Evolutionary conservation across 1,140 invertebrate species (phyloP).

Genomic region (Cotesia chilonis): DNA sequence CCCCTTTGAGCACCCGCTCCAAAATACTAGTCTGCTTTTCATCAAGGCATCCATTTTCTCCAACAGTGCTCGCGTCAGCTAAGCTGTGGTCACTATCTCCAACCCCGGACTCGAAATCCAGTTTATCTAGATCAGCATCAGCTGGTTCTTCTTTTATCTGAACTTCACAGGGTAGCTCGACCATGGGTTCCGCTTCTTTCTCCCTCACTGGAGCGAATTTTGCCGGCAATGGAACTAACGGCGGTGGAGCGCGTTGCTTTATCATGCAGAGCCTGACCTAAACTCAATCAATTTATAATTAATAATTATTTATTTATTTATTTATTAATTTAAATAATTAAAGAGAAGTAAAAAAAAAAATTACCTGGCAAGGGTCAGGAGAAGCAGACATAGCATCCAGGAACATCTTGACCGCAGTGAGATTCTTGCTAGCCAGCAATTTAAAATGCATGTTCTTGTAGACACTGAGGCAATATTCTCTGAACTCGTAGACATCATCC

Average conservation of each 20-base stretch:
- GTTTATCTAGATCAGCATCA: neutral
- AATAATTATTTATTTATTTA: conserved; percentile 8
- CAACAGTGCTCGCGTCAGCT: conserved; percentile 11
- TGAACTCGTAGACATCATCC: conserved; percentile 55
- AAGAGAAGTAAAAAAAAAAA: neutral
- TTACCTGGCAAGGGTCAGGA: conserved; percentile 56
- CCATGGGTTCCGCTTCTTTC: conserved; percentile 40
- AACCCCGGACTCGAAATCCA: neutral
- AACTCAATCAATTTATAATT: neutral
- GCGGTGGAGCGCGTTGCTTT: conserved; percentile 55
- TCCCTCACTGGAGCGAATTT: conserved; percentile 34
- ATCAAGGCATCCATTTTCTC: conserved; percentile 24
- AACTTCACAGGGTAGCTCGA: conserved; percentile 55
- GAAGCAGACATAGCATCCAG: conserved; percentile 56
- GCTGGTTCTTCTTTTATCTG: conserved; percentile 53
- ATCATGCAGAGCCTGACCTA: conserved; percentile 55
- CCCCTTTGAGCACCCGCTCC: conserved; percentile 54
- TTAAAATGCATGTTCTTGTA: conserved; percentile 54
- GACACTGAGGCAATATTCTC: conserved; percentile 53
- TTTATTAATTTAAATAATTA: neutral
- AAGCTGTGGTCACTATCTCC: conserved; percentile 22
- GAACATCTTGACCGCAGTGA: conserved; percentile 51
- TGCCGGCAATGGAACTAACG: conserved; percentile 55
- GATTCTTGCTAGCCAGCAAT: conserved; percentile 41
- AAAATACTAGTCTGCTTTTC: conserved; percentile 50